Conservation (phyloP, 2,797 vertebrate species). For the Pristis pectinata region DNA sequence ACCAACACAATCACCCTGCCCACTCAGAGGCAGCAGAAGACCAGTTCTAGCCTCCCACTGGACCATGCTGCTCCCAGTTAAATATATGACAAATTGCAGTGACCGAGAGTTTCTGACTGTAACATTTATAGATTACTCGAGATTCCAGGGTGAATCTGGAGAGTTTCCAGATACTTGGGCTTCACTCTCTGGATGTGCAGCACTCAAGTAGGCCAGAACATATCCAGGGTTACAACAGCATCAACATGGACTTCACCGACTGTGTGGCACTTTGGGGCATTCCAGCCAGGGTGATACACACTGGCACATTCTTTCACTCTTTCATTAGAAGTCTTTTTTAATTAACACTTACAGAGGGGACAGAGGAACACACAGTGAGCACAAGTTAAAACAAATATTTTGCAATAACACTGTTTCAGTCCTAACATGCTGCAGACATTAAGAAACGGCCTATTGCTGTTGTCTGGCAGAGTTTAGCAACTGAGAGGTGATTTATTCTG, state of each 20-base stretch:
- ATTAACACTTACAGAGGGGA: not conserved
- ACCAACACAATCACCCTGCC: too few relatives aligned
- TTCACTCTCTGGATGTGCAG: too few relatives aligned
- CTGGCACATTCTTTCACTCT: not conserved
- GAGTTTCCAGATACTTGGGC: too few relatives aligned
- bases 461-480: not conserved
- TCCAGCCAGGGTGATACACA: not conserved
- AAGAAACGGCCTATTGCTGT: not conserved
- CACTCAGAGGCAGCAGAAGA: too few relatives aligned
- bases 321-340: not conserved
- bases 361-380: not conserved
- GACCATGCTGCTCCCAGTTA: too few relatives aligned
- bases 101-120: too few relatives aligned
- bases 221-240: not conserved
- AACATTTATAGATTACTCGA: too few relatives aligned
- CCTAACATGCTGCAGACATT: not conserved
- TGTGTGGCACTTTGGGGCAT: not conserved
- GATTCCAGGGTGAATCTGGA: too few relatives aligned
- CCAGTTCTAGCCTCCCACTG: too few relatives aligned
- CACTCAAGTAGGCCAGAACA: not conserved
- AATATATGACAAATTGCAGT: too few relatives aligned
- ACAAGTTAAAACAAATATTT: not conserved
- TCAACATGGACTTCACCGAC: not conserved
- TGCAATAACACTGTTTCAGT: not conserved
- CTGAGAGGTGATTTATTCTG: not conserved